Evolutionary conservation across 2,113 vertebrate genomes (phyloP), one percentile per base, ranked within the genome.

Genomic region (Mugil cephalus): DNA sequence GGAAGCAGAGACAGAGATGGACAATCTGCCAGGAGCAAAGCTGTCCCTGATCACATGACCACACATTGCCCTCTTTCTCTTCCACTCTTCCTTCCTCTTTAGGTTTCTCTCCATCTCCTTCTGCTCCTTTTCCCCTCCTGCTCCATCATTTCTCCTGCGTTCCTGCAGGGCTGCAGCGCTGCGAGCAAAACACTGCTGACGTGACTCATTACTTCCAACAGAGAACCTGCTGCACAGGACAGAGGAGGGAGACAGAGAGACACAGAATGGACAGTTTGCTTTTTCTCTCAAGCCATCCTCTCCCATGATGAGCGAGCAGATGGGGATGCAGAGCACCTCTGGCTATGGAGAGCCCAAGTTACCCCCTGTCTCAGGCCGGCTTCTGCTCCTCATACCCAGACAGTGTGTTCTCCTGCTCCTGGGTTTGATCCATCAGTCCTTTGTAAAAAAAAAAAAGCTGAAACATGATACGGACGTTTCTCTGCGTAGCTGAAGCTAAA

Each of bases 321-420:
- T 89, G 91, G 89, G 54, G 51, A 73, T 70, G 79, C 79, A 63
- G 80, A 84, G 88, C 80, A 87, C 88, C 89, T 88, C 91, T 92
- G 89, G 89, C 85, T 48, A 89, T 60, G 53, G 62, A 4, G 59
- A 52, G 35, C 36, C 36, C 35, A 17, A 51, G 54, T 24, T 51
- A 5, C 12, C 14, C 42, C n/a, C 24, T 45, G 19, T 47, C 68
- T 50, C 77, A 64, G 59, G 62, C 59, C 79, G 74, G 69, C 38
- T 39, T 72, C 68, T 71, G 59, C 61, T 66, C 60, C 46, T 39
- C 34, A 1, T 40, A 72, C 8, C 18, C 68, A 38, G 51, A 36
- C 61, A 30, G 5, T 4, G 45, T 17, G 68, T 54, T 65, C 43
- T 51, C 36, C 47, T 63, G 1, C n/a, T 19, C 30, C 1, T 58